Evolutionary conservation across 2,797 vertebrate genomes (phyloP).

Genomic region (Sebastes cheni): DNA sequence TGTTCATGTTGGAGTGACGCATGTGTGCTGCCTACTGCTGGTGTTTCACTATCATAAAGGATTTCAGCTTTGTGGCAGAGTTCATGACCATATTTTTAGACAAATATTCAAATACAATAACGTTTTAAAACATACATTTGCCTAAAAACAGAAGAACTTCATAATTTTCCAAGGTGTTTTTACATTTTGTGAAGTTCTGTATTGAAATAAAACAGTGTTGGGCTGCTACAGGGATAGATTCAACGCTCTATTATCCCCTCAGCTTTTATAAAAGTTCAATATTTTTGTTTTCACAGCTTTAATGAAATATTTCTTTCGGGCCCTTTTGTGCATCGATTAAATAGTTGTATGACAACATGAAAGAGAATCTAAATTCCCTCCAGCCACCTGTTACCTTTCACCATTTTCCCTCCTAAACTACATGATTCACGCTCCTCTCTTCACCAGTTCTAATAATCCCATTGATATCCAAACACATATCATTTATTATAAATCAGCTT

Average conservation of each 20-base stretch:
- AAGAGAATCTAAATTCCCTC: neutral
- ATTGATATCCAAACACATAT: neutral
- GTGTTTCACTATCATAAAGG: neutral
- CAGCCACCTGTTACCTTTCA: neutral
- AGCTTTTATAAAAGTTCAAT: neutral
- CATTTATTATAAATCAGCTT: constrained; percentile 7
- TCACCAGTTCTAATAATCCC: neutral
- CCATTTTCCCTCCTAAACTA: neutral
- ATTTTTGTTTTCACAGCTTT: constrained; percentile 18
- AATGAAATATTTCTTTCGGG: neutral
- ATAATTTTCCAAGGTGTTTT: neutral
- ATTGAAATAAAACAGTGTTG: neutral
- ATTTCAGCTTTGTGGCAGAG: neutral
- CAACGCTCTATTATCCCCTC: neutral
- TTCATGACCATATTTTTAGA: neutral
- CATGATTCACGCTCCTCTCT: neutral
- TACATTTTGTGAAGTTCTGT: neutral
- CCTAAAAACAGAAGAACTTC: neutral
- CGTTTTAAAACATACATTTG: neutral
- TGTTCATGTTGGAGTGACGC: neutral
- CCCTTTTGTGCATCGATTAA: neutral
- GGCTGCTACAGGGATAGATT: constrained; percentile 4
- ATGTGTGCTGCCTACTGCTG: neutral
- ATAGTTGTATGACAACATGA: neutral
- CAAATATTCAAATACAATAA: neutral